These are phyloP conservation scores for Drosophila arizonae DNA, from an alignment of 1,140 invertebrate genomes.

Conservation along the genomic window DNA sequence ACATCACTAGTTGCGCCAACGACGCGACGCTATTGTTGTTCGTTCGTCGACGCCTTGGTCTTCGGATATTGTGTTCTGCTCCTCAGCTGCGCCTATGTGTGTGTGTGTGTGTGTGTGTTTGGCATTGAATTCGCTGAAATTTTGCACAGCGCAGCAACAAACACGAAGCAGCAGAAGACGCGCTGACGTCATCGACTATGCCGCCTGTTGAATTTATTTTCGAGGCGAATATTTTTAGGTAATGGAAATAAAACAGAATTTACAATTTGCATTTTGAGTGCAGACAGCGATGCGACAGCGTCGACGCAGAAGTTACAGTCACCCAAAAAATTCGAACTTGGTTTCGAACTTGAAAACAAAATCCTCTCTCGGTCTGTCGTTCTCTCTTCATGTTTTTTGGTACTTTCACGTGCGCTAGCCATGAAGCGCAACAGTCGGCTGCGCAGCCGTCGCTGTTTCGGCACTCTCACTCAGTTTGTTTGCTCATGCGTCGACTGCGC, in stretches of 20 bases:
- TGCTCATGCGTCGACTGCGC: conserved; percentile 51
- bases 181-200: conserved; percentile 40
- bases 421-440: conserved; percentile 29
- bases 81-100: conserved; percentile 27
- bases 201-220: conserved; percentile 41
- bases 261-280: conserved; percentile 42
- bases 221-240: conserved; percentile 33
- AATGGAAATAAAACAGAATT: conserved; percentile 38
- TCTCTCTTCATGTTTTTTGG: neutral
- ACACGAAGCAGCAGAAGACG: conserved; percentile 14
- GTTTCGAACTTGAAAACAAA: conserved; percentile 31
- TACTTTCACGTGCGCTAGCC: conserved; percentile 20
- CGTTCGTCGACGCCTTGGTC: neutral
- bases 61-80: conserved; percentile 9
- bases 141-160: conserved; percentile 44
- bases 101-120: conserved; percentile 30
- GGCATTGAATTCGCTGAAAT: conserved; percentile 71
- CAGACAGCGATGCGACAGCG: conserved; percentile 43
- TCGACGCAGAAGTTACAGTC: conserved; percentile 18
- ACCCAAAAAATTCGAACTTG: conserved; percentile 45
- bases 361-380: neutral
- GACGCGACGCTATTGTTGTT: neutral
- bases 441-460: conserved; percentile 32
- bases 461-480: conserved; percentile 49
- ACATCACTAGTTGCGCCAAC: conserved; percentile 25